Evolutionary conservation across 2,888 invertebrate genomes (phyloP), one percentile per base, ranked within the genome.

Genomic region (Cetonia aurata): DNA sequence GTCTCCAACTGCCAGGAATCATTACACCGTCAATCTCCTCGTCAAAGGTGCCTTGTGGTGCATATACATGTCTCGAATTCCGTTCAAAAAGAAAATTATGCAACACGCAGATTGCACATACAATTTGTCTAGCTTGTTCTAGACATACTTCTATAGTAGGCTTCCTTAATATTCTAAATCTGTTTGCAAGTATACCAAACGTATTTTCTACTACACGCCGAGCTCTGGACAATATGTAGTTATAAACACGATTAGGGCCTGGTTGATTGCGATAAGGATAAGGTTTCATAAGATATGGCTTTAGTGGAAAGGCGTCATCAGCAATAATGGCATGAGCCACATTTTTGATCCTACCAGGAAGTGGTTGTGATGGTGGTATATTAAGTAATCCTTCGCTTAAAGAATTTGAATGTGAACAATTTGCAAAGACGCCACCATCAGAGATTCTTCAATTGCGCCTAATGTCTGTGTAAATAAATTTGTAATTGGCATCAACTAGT

Each of bases 51-150:
- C 72, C 72, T 52, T 37, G 17, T n/a, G 70, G 62, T 12, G 70
- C 65, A 41, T 70, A 70, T 31, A 53, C 15, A 42, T 44, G 10
- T 41, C 48, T 17, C 13, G 69, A 66, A 25, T 25, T 25, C n/a
- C 72, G 69, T 25, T 37, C 48, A 17, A 69, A 70, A 19, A 72
- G 42, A 67, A 72, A 72, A 72, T 72, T 72, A 67, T 66, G 72
- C 46, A 62, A 44, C 41, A 46, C 48, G 46, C 62, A 62, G 44
- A 62, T 44, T 17, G 62, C 62, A 15, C n/a, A 72, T 59, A 69
- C 70, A 67, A 66, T 70, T 48, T 66, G 37, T 56, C 19, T 67
- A 12, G 52, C 60, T 52, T 71, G 67, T 57, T 67, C 41, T 10
- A 67, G 59, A 15, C 19, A 8, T 67, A 71, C 46, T 57, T 46